Evolutionary conservation across 2,888 invertebrate genomes (phyloP), one percentile per base, ranked within the genome.

Genomic region (Heliconius erato): DNA sequence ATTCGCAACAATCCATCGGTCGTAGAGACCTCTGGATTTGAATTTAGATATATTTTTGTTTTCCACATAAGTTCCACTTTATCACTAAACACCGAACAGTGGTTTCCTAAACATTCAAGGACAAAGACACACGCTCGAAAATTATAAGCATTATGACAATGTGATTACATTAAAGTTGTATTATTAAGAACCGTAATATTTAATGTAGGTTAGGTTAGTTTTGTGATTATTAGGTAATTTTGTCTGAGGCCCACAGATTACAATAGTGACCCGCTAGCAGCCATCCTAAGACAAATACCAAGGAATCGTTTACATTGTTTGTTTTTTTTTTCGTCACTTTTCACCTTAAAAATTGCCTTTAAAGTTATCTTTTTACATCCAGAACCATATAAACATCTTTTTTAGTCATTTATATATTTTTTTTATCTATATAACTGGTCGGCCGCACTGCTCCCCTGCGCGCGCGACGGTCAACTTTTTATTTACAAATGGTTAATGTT

Each of bases 401-500:
- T 79, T 95, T 94, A 94, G 94, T 96, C 94, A 95, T 94, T 94
- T 94, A 95, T 95, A 93, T 95, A 95, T 94, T 94, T 94, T 90
- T 54, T 95, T 96, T 95, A 95, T 95, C 96, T 96, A 96, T 94
- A 95, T 94, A 95, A 87, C 89, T 86, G 92, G 91, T 87, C 88
- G 88, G 86, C 91, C 91, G 88, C 92, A 84, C 91, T 91, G 89
- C 91, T 92, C 91, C 91, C 91, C 89, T 90, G 87, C 87, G 84
- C 85, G 87, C 89, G 88, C 90, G 88, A 90, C 92, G 89, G 86
- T 91, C 91, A 92, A 92, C 93, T 94, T 94, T 92, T 94, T 97
- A 96, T 96, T 96, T 97, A 97, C 97, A 97, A 97, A 96, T 97
- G 97, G 97, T 97, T 96, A 96, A 96, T 97, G 97, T 93, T 96